These are phyloP conservation scores for Tetraneura akinire DNA, from an alignment of 1,140 invertebrate species.

Conservation along the genomic window DNA sequence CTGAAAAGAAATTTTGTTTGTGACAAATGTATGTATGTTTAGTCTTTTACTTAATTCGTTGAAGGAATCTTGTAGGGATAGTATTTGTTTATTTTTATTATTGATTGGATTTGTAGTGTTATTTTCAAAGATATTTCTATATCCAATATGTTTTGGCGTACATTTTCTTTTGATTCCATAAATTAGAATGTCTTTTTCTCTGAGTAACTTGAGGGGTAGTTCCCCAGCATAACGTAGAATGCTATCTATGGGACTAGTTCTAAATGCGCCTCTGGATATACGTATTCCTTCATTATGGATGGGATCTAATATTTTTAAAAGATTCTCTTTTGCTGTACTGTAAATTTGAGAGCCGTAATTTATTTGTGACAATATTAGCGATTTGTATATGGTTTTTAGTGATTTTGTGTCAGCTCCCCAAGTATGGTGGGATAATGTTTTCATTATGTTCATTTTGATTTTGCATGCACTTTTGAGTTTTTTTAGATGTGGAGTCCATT, in stretches of 20 bases:
- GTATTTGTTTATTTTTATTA: background rate
- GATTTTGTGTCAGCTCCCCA: background rate
- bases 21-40: background rate
- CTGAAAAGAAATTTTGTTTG: background rate
- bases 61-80: background rate
- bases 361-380: conserved; percentile 3
- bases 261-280: background rate
- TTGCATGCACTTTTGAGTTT: background rate
- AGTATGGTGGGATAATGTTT: background rate
- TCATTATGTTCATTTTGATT: conserved; percentile 5
- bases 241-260: background rate
- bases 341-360: background rate
- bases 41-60: background rate
- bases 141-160: background rate
- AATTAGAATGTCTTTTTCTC: conserved; percentile 11
- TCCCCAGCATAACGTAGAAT: no score
- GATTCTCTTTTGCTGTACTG: background rate
- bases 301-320: background rate
- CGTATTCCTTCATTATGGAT: background rate
- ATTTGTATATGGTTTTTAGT: background rate
- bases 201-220: no score
- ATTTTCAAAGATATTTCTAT: background rate
- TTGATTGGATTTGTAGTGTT: no score
- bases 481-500: background rate
- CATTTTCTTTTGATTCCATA: background rate